Percentiles rank a stretch among this genome's conserved stretches.
phyloP scores from a whole-genome alignment of 2,113 vertebrate genomes.

The Mugil cephalus region DNA sequence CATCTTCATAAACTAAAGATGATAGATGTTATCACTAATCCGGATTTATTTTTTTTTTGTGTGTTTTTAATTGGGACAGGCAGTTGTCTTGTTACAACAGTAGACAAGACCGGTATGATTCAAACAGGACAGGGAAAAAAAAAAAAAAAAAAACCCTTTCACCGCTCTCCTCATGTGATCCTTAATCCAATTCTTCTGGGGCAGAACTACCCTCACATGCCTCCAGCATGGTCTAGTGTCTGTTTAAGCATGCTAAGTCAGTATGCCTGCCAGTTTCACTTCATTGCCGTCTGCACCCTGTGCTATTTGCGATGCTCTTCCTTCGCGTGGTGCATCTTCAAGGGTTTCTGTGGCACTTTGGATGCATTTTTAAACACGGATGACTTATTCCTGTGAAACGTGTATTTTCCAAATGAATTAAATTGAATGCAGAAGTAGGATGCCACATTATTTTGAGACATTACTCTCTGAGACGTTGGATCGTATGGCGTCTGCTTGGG shows the following conservation, averaged over 20 bases:
- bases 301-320: conserved; percentile 17
- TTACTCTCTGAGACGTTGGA: no score
- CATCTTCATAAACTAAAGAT: conserved; percentile 10
- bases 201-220: conserved; percentile 55
- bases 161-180: conserved; percentile 58
- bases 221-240: conserved; percentile 37
- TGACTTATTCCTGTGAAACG: neutral
- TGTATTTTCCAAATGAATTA: neutral
- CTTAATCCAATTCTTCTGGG: conserved; percentile 62
- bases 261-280: conserved; percentile 26
- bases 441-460: neutral
- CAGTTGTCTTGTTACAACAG: conserved; percentile 17
- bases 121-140: neutral
- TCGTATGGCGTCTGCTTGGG: neutral
- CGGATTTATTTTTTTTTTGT: neutral
- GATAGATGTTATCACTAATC: conserved; percentile 2
- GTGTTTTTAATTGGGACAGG: conserved; percentile 14
- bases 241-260: conserved; percentile 36
- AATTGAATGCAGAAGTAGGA: neutral
- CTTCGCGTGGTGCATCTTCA: conserved; percentile 10
- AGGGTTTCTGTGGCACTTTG: neutral
- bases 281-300: conserved; percentile 3
- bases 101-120: conserved; percentile 13
- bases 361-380: neutral
- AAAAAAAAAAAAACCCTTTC: conserved; percentile 17